Evolutionary conservation across 2,888 invertebrate species (phyloP), one percentile per base, ranked within the genome.

Genomic region (Phaedon cochleariae): DNA sequence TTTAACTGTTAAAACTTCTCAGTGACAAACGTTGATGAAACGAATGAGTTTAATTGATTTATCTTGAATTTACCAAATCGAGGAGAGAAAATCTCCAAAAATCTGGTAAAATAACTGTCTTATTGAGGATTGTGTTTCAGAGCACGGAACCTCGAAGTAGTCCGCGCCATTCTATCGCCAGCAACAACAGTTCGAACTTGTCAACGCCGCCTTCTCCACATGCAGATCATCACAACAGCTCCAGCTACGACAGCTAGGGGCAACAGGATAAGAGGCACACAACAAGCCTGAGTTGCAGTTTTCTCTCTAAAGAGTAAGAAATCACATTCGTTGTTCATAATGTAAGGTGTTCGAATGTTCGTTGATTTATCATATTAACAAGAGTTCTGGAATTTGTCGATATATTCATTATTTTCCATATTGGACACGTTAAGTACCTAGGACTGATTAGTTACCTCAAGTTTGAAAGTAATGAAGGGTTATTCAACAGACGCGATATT

Each of bases 111-210:
- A n/a, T n/a, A n/a, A n/a, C n/a, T n/a, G n/a, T n/a, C n/a, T n/a
- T n/a, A n/a, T n/a, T n/a, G n/a, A n/a, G n/a, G n/a, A 15, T 41
- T n/a, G 1, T 62, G 31, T 66, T 67, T 34, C 62, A 84, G 84
- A 82, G 79, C 54, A 80, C 82, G 12, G 84, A 84, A 72, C 69
- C 68, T 51, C 80, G 82, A 73, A 77, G 80, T 66, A 90, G 90
- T 81, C 90, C 90, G 48, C 86, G 91, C 64, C 90, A 90, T 81
- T 91, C 91, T 63, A 88, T 91, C 77, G 90, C 90, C 65, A 91
- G 91, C 68, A 90, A 90, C 83, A 90, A 90, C 81, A 91, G 90
- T 84, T 90, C 90, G 76, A 90, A 90, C 82, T 86, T 90, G 74
- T 90, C 90, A 71, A 90, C 90, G 52, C 91, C 91, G 57, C 90